A percentile compares a stretch with the other conserved stretches of the same genome.
Evolutionary conservation across 2,888 invertebrate genomes (phyloP).

Genomic region (Amiota communis): DNA sequence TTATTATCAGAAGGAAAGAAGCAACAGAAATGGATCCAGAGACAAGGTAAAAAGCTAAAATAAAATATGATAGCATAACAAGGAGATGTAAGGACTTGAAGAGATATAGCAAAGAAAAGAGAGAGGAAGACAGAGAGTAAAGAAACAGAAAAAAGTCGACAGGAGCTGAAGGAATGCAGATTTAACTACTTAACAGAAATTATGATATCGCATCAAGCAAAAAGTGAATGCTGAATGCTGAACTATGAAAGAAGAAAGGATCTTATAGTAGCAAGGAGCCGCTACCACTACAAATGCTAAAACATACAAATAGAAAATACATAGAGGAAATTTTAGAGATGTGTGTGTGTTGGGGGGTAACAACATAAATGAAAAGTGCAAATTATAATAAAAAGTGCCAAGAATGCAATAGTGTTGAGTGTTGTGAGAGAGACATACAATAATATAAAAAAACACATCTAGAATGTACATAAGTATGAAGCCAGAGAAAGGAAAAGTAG

Average conservation of each 20-base stretch:
- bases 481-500: constrained; percentile 29
- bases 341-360: neutral
- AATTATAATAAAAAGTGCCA: constrained; percentile 32
- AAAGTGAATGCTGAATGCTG: constrained; percentile 3
- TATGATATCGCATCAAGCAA: constrained; percentile 19
- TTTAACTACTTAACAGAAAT: constrained; percentile 32
- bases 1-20: constrained; percentile 13
- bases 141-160: neutral
- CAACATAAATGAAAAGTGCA: constrained; percentile 52
- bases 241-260: constrained; percentile 1
- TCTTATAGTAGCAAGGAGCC: too few relatives aligned
- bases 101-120: neutral
- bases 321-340: neutral
- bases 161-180: constrained; percentile 6
- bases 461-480: constrained; percentile 27
- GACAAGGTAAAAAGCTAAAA: neutral
- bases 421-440: constrained; percentile 39
- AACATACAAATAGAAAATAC: too few relatives aligned
- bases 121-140: neutral
- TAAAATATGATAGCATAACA: neutral
- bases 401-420: constrained; percentile 1
- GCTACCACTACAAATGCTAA: too few relatives aligned
- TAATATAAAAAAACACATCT: too few relatives aligned
- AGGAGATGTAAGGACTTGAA: neutral
- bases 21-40: neutral